A percentile compares a stretch with the other conserved stretches of the same genome.
Evolutionary conservation across 1,140 invertebrate species (phyloP).

Genomic region (Cotesia vestalis): DNA sequence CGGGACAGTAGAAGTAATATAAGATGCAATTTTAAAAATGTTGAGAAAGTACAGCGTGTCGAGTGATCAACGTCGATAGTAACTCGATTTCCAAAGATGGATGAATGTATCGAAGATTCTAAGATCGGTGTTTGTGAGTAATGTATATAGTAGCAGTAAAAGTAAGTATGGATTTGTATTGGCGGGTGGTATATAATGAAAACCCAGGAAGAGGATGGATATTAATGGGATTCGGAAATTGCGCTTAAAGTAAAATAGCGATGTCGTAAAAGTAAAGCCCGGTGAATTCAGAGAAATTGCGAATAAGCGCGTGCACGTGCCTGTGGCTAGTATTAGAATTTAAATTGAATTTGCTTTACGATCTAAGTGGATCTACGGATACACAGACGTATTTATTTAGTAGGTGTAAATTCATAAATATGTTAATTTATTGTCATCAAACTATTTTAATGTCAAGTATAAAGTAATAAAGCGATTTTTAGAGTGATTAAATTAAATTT

Average conservation of each 20-base stretch:
- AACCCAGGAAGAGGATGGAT: conserved; percentile 35
- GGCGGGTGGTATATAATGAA: conserved; percentile 30
- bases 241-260: conserved; percentile 39
- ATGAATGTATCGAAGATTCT: not conserved
- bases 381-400: not conserved
- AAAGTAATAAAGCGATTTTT: no score
- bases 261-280: conserved; percentile 39
- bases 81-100: not conserved
- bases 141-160: no score
- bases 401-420: no score
- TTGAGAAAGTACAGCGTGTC: not conserved
- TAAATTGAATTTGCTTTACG: conserved; percentile 43
- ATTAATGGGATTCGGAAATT: conserved; percentile 43
- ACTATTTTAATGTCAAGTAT: not conserved
- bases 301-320: conserved; percentile 24
- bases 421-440: not conserved
- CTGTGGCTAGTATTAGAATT: conserved; percentile 36
- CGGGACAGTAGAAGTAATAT: not conserved
- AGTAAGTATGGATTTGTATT: no score
- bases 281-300: conserved; percentile 1
- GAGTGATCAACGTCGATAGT: conserved; percentile 2
- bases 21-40: not conserved
- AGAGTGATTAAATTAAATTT: not conserved
- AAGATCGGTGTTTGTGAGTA: not conserved
- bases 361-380: conserved; percentile 33